phyloP scores from a whole-genome alignment of 2,888 invertebrate genomes.

The Drosophila ezoana region DNA sequence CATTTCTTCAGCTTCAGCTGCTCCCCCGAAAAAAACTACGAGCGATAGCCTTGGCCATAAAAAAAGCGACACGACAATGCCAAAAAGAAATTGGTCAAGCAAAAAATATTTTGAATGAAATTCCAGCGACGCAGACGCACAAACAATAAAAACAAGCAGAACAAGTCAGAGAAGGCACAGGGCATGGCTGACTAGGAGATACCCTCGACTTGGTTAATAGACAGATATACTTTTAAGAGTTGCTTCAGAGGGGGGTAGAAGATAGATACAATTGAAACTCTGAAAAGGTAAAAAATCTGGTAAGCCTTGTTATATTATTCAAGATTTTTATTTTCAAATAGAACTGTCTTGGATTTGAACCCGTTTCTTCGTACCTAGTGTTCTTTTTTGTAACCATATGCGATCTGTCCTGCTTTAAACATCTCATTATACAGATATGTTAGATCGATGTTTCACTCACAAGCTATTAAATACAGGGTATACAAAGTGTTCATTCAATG shows the following conservation, averaged over 20 bases:
- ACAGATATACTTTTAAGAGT: no score
- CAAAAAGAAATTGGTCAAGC: conserved; percentile 75
- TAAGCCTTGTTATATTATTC: no score
- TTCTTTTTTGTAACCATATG: no score
- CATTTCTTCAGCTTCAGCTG: not conserved
- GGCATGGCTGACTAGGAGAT: conserved; percentile 3
- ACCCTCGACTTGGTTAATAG: conserved; percentile 14
- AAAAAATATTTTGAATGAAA: conserved; percentile 75
- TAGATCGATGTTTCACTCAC: no score
- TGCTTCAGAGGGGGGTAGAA: no score
- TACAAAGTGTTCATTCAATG: conserved; percentile 1
- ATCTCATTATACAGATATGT: no score
- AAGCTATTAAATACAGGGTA: conserved; percentile 16
- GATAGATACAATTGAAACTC: no score
- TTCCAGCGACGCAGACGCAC: conserved; percentile 63
- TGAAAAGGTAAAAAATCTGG: no score
- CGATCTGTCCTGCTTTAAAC: no score
- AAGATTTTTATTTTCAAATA: no score
- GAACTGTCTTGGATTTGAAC: no score
- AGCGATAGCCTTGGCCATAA: conserved; percentile 46
- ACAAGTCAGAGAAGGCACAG: conserved; percentile 17
- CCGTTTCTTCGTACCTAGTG: no score
- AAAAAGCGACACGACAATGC: conserved; percentile 46
- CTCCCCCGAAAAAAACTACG: conserved; percentile 8
- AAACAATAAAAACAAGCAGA: conserved; percentile 37